Conservation (phyloP, 2,888 invertebrate species). For the Griposia aprilina region DNA sequence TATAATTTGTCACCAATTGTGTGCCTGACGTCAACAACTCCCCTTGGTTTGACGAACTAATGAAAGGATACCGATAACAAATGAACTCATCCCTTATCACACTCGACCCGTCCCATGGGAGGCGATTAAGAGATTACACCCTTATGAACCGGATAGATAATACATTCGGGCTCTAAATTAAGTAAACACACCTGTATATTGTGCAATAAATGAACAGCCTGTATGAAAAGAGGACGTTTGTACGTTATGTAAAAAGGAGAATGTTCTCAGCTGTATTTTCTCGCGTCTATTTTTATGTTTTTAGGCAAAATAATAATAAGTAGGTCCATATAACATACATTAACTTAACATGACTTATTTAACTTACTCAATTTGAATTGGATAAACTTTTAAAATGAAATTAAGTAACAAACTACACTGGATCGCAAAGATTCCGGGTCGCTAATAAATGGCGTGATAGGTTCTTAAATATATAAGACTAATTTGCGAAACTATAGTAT, state of each 20-base stretch:
- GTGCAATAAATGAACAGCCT: neutral
- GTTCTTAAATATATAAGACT: too few species aligned
- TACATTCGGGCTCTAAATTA: constrained; percentile 6
- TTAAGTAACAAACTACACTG: neutral
- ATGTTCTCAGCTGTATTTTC: neutral
- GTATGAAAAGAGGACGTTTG: neutral
- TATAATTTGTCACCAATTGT: neutral
- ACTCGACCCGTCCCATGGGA: constrained; percentile 26
- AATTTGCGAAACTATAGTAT: too few species aligned
- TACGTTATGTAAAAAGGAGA: neutral
- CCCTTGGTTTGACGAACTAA: constrained; percentile 34
- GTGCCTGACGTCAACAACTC: constrained; percentile 10
- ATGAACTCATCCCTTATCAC: constrained; percentile 49
- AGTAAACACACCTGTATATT: constrained; percentile 28
- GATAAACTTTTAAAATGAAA: neutral
- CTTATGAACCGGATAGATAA: constrained; percentile 32
- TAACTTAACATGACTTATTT: neutral
- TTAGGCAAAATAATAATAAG: too few species aligned
- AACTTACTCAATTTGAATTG: neutral
- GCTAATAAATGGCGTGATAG: too few species aligned
- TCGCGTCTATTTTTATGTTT: neutral
- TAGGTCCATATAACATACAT: neutral
- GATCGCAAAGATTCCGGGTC: too few species aligned
- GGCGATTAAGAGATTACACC: constrained; percentile 49
- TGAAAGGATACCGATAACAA: constrained; percentile 37